Base-by-base conservation (phyloP, 1,140 invertebrate genomes). In the Drosophila cardini region DNA sequence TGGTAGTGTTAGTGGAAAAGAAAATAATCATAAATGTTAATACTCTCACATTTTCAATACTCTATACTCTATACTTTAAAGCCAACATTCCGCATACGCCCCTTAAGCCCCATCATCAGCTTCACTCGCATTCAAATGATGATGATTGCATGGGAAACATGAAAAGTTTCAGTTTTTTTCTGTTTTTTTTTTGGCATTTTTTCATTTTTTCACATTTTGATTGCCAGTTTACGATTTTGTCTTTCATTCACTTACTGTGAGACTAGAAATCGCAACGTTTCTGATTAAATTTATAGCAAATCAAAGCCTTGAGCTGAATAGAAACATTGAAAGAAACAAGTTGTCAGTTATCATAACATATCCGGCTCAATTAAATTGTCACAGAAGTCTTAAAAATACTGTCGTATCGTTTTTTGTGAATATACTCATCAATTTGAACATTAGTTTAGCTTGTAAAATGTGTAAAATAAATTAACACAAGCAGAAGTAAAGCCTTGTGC, bases 71-170 rank as follows among this genome's bases (percentile, higher is more conserved):
- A 53, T 26, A 36, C 32, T 40, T 26, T 26, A 11, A 13, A 40
- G 15, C 15, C 48, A 46, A 26, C 30, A 53, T 45, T 55, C 30
- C 40, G 38, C 42, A 60, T 61, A 58, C 46, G 45, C 56, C 57
- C 40, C 43, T 11, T 60, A 26, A 26, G 21, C 21, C 21, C 21
- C 40, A 16, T 15, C 42, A 36, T 36, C 38, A 6, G 4, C n/a
- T 40, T 42, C 8, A 1, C 13, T 56, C 34, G 3, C 21, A 38
- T 48, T 15, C 11, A 63, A 69, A 46, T 56, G 52, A 53, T 58
- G 63, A 38, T 72, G 45, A 72, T 72, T 72, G 70, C 70, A 60
- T 68, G 70, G 63, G 70, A 72, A 72, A 68, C 46, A 53, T 45
- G 21, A 26, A 26, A 26, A 26, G 21, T 26, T 26, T 26, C 21